phyloP scores from a whole-genome alignment of 2,888 invertebrate species.

The Dasysyrphus albostriatus region DNA sequence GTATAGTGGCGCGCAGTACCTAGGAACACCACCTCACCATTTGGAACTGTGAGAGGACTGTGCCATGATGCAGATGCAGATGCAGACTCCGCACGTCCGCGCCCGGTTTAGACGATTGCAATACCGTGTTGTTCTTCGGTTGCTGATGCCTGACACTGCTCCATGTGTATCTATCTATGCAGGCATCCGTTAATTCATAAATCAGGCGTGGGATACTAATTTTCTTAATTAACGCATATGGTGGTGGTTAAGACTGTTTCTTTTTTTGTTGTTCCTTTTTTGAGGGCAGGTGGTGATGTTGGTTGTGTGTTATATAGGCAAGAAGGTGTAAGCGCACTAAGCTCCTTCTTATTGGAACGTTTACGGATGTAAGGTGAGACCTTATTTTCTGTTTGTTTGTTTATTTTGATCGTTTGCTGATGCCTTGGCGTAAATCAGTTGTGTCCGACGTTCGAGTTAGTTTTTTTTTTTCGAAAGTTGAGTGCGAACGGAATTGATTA shows the following conservation, averaged over 20 bases:
- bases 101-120: slow-evolving; percentile 71
- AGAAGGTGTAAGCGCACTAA: not conserved
- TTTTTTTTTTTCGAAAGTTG: slow-evolving; percentile 31
- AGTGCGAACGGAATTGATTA: slow-evolving; percentile 68
- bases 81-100: slow-evolving; percentile 40
- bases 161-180: slow-evolving; percentile 21
- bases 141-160: slow-evolving; percentile 37
- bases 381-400: slow-evolving; percentile 63
- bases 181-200: slow-evolving; percentile 78
- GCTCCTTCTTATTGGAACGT: slow-evolving; percentile 10
- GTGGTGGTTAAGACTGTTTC: slow-evolving; percentile 27
- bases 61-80: slow-evolving; percentile 20
- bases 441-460: not conserved
- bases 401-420: slow-evolving; percentile 70
- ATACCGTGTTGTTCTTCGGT: slow-evolving; percentile 51
- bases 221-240: slow-evolving; percentile 81
- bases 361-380: slow-evolving; percentile 68
- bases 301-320: not conserved
- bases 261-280: not conserved
- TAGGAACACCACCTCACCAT: slow-evolving; percentile 1
- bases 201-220: slow-evolving; percentile 81
- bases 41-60: slow-evolving; percentile 6
- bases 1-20: not conserved
- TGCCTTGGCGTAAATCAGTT: slow-evolving; percentile 65
- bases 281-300: slow-evolving; percentile 43